Percentiles rank a stretch among this genome's conserved stretches.
Evolutionary conservation across 2,113 vertebrate species (phyloP).

Genomic region (Fukomys damarensis): DNA sequence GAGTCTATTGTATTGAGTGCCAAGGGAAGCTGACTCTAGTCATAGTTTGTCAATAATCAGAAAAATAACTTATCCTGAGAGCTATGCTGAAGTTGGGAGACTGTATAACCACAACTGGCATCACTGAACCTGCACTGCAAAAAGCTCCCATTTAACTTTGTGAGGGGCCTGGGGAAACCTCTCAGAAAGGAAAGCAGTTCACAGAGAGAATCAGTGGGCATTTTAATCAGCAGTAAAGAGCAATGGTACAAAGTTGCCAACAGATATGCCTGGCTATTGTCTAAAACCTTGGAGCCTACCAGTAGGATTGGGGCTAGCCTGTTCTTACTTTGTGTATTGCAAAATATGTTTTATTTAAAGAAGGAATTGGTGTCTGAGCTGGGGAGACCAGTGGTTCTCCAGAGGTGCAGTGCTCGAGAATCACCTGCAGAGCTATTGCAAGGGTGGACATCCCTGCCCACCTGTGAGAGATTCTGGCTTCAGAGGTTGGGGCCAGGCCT

Average conservation of each 20-base stretch:
- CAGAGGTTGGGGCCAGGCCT: not conserved
- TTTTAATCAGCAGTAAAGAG: not conserved
- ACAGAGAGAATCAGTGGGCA: not conserved
- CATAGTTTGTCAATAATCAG: not conserved
- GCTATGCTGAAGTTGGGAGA: not conserved
- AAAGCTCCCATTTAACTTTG: not conserved
- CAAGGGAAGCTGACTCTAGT: not conserved
- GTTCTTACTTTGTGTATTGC: not conserved
- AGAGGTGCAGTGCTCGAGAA: not conserved
- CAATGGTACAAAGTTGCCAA: not conserved
- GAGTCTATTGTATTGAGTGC: not conserved
- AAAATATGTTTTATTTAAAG: not conserved
- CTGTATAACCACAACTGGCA: not conserved
- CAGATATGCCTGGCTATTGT: not conserved
- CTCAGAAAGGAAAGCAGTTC: not conserved
- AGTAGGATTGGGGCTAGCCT: not conserved
- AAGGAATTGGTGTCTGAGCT: not conserved
- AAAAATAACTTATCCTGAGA: constrained; percentile 12
- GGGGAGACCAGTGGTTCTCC: not conserved
- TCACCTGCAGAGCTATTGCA: not conserved
- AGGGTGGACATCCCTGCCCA: not conserved
- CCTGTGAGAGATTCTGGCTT: not conserved
- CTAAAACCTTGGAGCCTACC: not conserved
- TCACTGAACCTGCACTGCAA: not conserved
- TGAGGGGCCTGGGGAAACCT: not conserved